Conservation (phyloP, 2,113 vertebrate genomes). For the Fregata magnificens region DNA sequence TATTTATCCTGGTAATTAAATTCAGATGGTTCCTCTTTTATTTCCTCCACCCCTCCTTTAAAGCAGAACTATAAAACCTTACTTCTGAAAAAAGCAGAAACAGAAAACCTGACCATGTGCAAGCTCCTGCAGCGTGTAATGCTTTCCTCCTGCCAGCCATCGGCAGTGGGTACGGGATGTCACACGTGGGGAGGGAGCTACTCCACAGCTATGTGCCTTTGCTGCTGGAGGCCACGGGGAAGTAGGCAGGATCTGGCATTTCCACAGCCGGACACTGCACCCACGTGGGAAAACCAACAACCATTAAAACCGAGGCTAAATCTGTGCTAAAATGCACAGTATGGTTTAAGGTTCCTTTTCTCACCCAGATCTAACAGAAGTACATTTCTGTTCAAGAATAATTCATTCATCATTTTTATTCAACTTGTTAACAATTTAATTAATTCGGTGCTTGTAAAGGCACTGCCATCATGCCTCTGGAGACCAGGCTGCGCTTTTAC, state of each 20-base stretch:
- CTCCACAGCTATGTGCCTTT: background rate
- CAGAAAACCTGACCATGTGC: background rate
- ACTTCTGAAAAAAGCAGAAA: background rate
- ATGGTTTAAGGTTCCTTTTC: fast-evolving
- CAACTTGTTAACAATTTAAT: background rate
- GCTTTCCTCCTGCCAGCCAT: background rate
- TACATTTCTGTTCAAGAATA: fast-evolving
- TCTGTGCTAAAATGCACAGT: background rate
- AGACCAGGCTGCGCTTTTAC: background rate
- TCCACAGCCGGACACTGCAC: background rate
- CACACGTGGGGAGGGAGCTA: background rate
- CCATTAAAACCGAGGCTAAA: background rate
- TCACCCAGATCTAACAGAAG: background rate
- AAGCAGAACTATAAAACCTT: background rate
- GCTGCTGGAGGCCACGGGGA: background rate
- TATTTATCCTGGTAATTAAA: conserved; percentile 66
- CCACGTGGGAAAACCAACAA: fast-evolving
- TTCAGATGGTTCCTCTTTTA: conserved; percentile 41
- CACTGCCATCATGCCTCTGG: background rate
- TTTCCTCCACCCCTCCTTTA: background rate
- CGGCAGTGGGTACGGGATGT: fast-evolving
- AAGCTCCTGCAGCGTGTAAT: background rate
- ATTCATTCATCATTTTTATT: background rate
- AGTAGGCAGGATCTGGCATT: background rate
- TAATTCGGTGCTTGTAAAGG: background rate